phyloP scores from a whole-genome alignment of 1,140 invertebrate species.

The Ostrea edulis region DNA sequence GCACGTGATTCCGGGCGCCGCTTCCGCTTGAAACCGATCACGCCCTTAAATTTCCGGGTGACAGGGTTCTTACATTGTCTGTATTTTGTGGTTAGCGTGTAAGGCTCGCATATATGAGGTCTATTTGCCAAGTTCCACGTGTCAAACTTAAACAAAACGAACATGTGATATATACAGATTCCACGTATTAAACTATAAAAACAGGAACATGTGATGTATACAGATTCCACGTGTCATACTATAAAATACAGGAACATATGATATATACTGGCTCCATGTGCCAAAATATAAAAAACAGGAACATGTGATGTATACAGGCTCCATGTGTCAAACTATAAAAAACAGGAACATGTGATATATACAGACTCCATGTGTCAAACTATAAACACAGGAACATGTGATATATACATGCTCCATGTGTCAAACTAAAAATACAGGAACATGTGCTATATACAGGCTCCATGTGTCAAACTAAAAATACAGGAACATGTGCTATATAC shows the following conservation, averaged over 20 bases:
- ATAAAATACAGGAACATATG: conserved; percentile 22
- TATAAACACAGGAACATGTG: too few species aligned
- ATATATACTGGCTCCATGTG: too few species aligned
- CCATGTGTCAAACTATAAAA: conserved; percentile 55
- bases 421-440: conserved; percentile 56
- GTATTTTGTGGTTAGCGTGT: conserved; percentile 60
- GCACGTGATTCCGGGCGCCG: conserved; percentile 47
- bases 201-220: too few species aligned
- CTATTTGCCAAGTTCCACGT: conserved; percentile 61
- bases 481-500: not conserved
- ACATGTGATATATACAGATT: not conserved
- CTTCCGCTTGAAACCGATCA: conserved; percentile 50
- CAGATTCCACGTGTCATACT: conserved; percentile 51
- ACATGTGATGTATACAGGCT: too few species aligned
- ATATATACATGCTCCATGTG: too few species aligned
- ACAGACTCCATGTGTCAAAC: too few species aligned
- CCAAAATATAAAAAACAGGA: too few species aligned
- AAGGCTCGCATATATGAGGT: conserved; percentile 56
- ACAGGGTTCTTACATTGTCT: conserved; percentile 51
- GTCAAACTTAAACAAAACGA: conserved; percentile 56
- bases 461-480: conserved; percentile 59
- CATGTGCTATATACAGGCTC: not conserved
- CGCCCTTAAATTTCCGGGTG: conserved; percentile 54
- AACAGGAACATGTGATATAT: not conserved
- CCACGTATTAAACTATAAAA: too few species aligned